A percentile compares a stretch with the other conserved stretches of the same genome.
Evolutionary conservation across 2,888 invertebrate species (phyloP).

Genomic region (Athalia cordata): DNA sequence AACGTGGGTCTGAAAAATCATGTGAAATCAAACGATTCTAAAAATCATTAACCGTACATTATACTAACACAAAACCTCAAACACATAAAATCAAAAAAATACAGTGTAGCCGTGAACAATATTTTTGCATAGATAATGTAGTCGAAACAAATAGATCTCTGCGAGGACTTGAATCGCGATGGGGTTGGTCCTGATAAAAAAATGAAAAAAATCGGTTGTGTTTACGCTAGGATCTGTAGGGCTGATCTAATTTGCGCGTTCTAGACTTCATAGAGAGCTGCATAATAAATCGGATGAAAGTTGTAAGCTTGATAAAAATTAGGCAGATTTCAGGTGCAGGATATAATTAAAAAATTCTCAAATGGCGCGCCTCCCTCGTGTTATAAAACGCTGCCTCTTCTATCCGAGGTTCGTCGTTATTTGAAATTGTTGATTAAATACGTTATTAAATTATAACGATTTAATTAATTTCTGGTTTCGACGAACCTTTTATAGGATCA

Average conservation of each 20-base stretch:
- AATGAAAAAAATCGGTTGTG: no score
- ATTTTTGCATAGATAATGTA: conserved; percentile 1
- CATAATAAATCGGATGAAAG: neutral
- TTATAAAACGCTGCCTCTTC: conserved; percentile 25
- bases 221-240: no score
- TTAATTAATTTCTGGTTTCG: neutral
- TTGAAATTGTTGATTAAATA: neutral
- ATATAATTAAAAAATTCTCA: neutral
- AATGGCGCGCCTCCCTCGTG: conserved; percentile 15
- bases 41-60: neutral
- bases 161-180: neutral
- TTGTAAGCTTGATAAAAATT: neutral
- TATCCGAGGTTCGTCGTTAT: neutral
- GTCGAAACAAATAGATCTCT: conserved; percentile 11
- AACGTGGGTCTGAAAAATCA: no score
- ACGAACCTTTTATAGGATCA: neutral
- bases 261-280: no score
- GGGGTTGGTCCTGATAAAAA: neutral
- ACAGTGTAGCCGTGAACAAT: conserved; percentile 30
- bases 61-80: neutral
- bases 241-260: no score
- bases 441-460: neutral
- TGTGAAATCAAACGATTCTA: no score
- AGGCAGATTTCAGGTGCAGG: conserved; percentile 37
- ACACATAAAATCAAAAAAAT: neutral